Conservation (phyloP, 2,797 vertebrate genomes). For the Sus cebifrons region DNA sequence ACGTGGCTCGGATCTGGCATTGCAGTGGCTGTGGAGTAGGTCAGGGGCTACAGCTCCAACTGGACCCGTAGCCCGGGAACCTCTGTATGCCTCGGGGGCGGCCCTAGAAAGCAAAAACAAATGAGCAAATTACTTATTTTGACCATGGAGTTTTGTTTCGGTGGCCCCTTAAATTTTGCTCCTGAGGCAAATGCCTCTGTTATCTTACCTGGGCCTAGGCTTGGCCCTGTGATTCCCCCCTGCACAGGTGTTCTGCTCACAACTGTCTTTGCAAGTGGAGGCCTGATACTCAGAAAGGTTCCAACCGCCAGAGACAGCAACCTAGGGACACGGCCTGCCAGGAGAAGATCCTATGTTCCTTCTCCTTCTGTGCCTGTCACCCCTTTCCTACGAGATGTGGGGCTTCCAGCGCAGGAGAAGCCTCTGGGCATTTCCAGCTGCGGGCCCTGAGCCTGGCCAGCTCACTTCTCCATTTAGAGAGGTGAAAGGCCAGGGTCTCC, state of each 20-base stretch:
- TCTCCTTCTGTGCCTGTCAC: not conserved
- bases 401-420: constrained; percentile 17
- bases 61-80: too few species aligned
- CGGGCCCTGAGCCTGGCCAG: constrained; percentile 36
- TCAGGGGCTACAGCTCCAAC: too few species aligned
- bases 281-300: constrained; percentile 35
- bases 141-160: not conserved
- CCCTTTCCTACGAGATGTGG: not conserved
- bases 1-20: too few species aligned
- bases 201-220: not conserved
- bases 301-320: constrained; percentile 43
- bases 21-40: too few species aligned
- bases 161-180: not conserved
- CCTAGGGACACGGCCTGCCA: not conserved
- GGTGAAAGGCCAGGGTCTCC: constrained; percentile 67
- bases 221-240: not conserved
- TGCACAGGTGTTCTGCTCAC: constrained; percentile 32
- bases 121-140: not conserved
- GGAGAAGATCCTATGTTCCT: constrained; percentile 32
- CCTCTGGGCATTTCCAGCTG: constrained; percentile 51
- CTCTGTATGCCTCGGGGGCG: too few species aligned
- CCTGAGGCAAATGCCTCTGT: not conserved
- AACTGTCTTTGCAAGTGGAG: constrained; percentile 63
- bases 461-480: constrained; percentile 64
- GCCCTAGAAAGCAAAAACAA: too few species aligned